Percentiles rank a stretch among this genome's conserved stretches.
phyloP scores from a whole-genome alignment of 2,113 vertebrate genomes.

The Desmodus rotundus region DNA sequence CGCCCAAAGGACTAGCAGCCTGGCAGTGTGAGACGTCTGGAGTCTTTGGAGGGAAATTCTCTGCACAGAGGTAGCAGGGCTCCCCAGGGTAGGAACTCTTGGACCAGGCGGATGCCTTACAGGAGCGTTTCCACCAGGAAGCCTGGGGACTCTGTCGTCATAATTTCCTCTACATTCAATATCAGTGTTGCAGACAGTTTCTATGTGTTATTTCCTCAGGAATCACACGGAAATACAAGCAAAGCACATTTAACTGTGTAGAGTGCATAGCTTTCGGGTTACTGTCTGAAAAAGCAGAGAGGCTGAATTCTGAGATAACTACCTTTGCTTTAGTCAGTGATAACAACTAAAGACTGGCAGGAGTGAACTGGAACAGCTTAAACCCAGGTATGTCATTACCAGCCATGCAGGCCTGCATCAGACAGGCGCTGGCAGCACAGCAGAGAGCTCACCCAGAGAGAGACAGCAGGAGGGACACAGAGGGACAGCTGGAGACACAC shows the following conservation, averaged over 20 bases:
- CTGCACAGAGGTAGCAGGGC: background rate
- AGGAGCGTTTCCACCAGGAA: background rate
- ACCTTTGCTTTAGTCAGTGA: background rate
- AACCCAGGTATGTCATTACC: background rate
- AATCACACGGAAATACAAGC: background rate
- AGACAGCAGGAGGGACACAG: background rate
- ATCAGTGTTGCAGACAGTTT: background rate
- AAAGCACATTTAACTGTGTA: background rate
- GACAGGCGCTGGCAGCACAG: background rate
- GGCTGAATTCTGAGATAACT: background rate
- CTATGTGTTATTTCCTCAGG: background rate
- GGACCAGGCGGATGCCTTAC: rapidly evolving
- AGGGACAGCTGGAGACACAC: background rate
- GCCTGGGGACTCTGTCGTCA: background rate
- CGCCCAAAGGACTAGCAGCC: no score
- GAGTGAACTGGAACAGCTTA: background rate
- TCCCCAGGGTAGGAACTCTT: background rate
- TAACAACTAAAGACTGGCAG: background rate
- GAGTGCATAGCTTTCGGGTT: background rate
- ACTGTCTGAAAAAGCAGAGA: background rate
- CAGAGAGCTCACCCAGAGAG: background rate
- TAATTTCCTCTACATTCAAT: background rate
- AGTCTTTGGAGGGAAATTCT: background rate
- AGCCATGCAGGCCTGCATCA: background rate
- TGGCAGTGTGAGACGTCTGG: background rate